A percentile compares a stretch with the other conserved stretches of the same genome.
phyloP scores from a whole-genome alignment of 2,113 vertebrate species.

The Puma concolor region DNA sequence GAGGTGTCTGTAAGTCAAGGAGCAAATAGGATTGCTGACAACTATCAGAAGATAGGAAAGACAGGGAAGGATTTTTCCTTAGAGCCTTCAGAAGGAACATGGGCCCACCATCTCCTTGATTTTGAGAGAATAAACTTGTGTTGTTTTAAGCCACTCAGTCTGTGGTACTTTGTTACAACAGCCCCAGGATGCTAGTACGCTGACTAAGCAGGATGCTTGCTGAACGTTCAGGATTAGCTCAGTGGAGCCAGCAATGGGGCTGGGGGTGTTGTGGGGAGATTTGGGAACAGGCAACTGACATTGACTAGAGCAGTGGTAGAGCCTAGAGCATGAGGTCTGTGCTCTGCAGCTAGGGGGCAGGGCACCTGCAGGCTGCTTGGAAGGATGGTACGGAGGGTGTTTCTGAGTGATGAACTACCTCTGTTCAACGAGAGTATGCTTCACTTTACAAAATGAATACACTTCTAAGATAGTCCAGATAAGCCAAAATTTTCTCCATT shows the following conservation, averaged over 20 bases:
- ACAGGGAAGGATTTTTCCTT: not conserved
- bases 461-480: not conserved
- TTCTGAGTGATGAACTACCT: not conserved
- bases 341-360: not conserved
- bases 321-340: rapidly evolving
- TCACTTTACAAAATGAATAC: not conserved
- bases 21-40: not conserved
- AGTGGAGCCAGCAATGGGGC: not conserved
- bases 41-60: not conserved
- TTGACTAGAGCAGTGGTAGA: not conserved
- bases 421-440: not conserved
- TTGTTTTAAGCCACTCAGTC: not conserved
- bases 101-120: not conserved
- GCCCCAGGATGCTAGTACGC: not conserved
- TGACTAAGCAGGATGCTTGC: not conserved
- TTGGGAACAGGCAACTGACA: not conserved
- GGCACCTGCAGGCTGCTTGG: rapidly evolving
- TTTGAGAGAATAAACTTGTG: not conserved
- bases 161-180: not conserved
- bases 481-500: not conserved
- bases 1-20: not conserved
- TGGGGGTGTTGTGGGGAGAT: not conserved
- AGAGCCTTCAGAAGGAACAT: not conserved
- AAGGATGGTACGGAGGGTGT: not conserved
- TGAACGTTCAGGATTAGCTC: not conserved